Conservation (phyloP, 2,797 vertebrate species). For the Esox masquinongy region DNA sequence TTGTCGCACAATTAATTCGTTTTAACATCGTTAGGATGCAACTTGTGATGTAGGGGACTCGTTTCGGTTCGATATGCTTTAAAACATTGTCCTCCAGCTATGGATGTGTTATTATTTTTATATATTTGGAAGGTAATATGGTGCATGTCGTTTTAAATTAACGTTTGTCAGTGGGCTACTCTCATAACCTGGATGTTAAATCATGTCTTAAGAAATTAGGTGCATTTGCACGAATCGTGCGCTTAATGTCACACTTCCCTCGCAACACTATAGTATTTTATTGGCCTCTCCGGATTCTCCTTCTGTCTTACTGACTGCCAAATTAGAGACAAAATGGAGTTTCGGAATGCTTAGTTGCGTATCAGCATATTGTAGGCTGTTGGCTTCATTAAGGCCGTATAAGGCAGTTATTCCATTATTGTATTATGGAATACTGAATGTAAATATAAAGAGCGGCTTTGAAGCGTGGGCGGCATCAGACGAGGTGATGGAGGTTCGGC, state of each 20-base stretch:
- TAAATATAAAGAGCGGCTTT: conserved; percentile 46
- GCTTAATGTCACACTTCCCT: conserved; percentile 3
- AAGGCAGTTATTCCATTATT: conserved; percentile 46
- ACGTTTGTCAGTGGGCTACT: conserved; percentile 22
- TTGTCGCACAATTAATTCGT: conserved; percentile 39
- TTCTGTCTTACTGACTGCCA: conserved; percentile 43
- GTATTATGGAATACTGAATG: conserved; percentile 55
- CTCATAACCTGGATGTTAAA: background rate
- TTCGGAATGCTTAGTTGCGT: conserved; percentile 46
- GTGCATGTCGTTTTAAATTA: conserved; percentile 20
- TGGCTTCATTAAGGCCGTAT: conserved; percentile 24
- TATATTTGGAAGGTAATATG: background rate
- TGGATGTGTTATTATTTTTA: background rate
- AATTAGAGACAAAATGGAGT: conserved; percentile 59
- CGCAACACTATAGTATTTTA: background rate
- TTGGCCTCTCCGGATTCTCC: conserved; percentile 17
- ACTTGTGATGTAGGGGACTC: conserved; percentile 48
- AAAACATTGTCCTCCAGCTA: background rate
- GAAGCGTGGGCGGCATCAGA: conserved; percentile 51
- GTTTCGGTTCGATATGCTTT: background rate
- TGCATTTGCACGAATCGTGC: conserved; percentile 23
- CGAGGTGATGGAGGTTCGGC: conserved; percentile 31
- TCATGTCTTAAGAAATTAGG: conserved; percentile 15
- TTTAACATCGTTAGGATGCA: conserved; percentile 34
- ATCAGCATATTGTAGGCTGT: conserved; percentile 20